Evolutionary conservation across 2,888 invertebrate genomes (phyloP).

Genomic region (Lasioglossum oenotherae): DNA sequence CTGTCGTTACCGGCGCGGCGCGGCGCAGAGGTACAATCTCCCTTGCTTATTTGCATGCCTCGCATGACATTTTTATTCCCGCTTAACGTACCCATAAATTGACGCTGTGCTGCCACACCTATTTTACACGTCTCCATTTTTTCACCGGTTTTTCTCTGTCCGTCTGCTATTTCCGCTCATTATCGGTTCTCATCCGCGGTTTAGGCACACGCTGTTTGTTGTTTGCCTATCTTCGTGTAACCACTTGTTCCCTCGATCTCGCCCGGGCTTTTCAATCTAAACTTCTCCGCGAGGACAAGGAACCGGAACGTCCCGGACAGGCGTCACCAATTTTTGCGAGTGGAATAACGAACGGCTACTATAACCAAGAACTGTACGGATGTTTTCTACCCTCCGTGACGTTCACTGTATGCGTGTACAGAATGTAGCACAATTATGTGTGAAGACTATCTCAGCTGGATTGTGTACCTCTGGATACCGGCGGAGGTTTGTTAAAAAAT

Average conservation of each 20-base stretch:
- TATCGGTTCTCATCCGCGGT: constrained; percentile 1
- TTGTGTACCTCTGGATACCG: too few relatives aligned
- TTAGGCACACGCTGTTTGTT: constrained; percentile 5
- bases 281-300: not conserved
- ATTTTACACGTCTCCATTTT: constrained; percentile 1
- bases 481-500: too few relatives aligned
- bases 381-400: not conserved
- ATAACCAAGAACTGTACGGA: not conserved
- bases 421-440: too few relatives aligned
- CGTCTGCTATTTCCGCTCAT: not conserved
- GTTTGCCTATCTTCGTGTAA: not conserved
- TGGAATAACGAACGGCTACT: not conserved
- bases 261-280: not conserved
- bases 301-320: not conserved
- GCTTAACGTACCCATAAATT: constrained; percentile 27
- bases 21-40: not conserved
- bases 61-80: constrained; percentile 23
- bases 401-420: not conserved
- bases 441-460: too few relatives aligned
- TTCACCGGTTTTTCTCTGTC: not conserved
- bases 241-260: not conserved
- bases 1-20: not conserved
- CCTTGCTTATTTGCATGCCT: constrained; percentile 37
- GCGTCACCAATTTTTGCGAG: not conserved
- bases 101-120: not conserved